Evolutionary conservation across 2,888 invertebrate species (phyloP).

Genomic region (Drosophila tripunctata): DNA sequence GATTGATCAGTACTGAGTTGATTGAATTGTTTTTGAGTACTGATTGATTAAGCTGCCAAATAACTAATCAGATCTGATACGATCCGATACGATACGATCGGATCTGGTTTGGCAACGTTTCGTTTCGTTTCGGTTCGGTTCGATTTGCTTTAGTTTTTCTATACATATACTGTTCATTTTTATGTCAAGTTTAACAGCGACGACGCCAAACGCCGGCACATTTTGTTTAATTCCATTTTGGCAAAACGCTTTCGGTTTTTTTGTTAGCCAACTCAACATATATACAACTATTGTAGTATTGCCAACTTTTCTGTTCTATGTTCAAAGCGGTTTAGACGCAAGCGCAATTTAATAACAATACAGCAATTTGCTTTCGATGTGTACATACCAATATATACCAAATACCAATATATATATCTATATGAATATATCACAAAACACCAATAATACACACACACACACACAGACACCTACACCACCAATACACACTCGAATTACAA

Average conservation of each 20-base stretch:
- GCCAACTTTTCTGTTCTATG: constrained; percentile 42
- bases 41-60: constrained; percentile 41
- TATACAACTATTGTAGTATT: constrained; percentile 7
- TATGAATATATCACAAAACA: constrained; percentile 14
- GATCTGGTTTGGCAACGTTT: constrained; percentile 27
- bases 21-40: too few species aligned
- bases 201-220: constrained; percentile 77
- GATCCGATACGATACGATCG: neutral
- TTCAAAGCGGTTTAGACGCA: constrained; percentile 37
- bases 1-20: constrained; percentile 46
- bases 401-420: constrained; percentile 31
- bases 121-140: constrained; percentile 47
- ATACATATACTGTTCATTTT: constrained; percentile 21
- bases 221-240: constrained; percentile 73
- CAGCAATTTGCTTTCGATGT: constrained; percentile 75
- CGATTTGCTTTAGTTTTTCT: constrained; percentile 58
- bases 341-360: constrained; percentile 41
- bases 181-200: constrained; percentile 76
- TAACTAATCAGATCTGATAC: constrained; percentile 2
- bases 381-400: constrained; percentile 37
- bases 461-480: constrained; percentile 18
- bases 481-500: constrained; percentile 28
- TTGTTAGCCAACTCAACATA: constrained; percentile 65
- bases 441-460: constrained; percentile 22
- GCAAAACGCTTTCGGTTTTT: constrained; percentile 75